Conservation (phyloP, 1,140 invertebrate genomes). For the Macrobrachium nipponense region DNA sequence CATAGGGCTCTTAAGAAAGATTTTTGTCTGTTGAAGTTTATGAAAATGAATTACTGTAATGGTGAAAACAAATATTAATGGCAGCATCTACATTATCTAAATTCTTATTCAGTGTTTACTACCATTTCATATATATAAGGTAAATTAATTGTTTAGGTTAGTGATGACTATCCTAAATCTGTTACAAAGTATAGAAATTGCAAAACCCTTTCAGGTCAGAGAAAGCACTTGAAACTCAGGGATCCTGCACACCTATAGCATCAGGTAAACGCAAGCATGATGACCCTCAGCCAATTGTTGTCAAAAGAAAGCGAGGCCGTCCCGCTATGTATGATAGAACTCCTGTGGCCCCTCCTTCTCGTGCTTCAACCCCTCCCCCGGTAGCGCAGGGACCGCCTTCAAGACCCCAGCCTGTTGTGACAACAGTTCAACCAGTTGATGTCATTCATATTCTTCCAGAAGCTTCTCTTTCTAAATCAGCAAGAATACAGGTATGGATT, state of each 20-base stretch:
- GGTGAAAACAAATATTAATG: too few relatives aligned
- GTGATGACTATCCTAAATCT: too few relatives aligned
- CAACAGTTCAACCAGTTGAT: neutral
- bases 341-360: conserved; percentile 1
- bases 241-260: neutral
- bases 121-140: too few relatives aligned
- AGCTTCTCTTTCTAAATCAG: conserved; percentile 42
- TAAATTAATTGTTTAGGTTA: too few relatives aligned
- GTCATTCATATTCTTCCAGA: conserved; percentile 42
- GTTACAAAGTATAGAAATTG: too few relatives aligned
- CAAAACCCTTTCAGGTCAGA: neutral
- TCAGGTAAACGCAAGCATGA: conserved; percentile 63
- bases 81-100: too few relatives aligned
- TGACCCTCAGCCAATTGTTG: conserved; percentile 23
- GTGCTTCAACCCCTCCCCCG: conserved; percentile 10
- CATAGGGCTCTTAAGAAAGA: too few relatives aligned
- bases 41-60: too few relatives aligned
- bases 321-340: conserved; percentile 64
- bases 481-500: conserved; percentile 61
- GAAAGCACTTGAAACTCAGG: conserved; percentile 14
- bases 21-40: too few relatives aligned
- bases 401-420: neutral
- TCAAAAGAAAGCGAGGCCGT: conserved; percentile 65
- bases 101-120: too few relatives aligned
- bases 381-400: neutral